A percentile compares a stretch with the other conserved stretches of the same genome.
Evolutionary conservation across 2,113 vertebrate genomes (phyloP).

Genomic region (Willisornis vidua): DNA sequence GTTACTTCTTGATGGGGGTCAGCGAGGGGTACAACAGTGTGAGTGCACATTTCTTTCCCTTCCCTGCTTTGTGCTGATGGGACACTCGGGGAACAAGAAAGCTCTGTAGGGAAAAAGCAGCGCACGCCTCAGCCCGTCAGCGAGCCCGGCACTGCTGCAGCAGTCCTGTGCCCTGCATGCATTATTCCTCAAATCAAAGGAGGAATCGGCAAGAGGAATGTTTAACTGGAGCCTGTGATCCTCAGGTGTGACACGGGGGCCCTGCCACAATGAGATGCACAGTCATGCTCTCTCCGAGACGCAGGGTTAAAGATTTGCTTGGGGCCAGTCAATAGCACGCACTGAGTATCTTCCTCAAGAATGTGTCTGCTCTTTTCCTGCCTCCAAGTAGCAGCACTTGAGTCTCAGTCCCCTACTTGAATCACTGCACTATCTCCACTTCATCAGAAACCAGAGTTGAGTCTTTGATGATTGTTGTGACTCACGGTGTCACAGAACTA

Average conservation of each 20-base stretch:
- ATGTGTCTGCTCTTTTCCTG: slow-evolving; percentile 69
- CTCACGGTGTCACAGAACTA: slow-evolving; percentile 73
- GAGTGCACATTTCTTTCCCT: not conserved
- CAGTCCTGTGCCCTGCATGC: slow-evolving; percentile 17
- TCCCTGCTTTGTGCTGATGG: rapidly evolving
- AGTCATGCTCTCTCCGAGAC: slow-evolving; percentile 70
- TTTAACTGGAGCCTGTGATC: slow-evolving; percentile 51
- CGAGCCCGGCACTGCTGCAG: not conserved
- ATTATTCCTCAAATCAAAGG: slow-evolving; percentile 24
- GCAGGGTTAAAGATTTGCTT: slow-evolving; percentile 77
- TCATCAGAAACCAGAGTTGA: slow-evolving; percentile 74
- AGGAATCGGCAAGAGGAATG: slow-evolving; percentile 1
- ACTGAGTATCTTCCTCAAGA: slow-evolving; percentile 72
- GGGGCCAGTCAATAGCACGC: slow-evolving; percentile 72
- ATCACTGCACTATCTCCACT: slow-evolving; percentile 75
- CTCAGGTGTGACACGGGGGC: slow-evolving; percentile 65
- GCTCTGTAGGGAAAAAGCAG: not conserved
- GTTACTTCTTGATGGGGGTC: not conserved
- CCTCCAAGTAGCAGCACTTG: slow-evolving; percentile 69
- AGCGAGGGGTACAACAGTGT: not conserved
- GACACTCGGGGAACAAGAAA: not conserved
- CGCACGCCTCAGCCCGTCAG: not conserved
- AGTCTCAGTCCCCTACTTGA: slow-evolving; percentile 73
- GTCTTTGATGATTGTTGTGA: slow-evolving; percentile 77
- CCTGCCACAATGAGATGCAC: slow-evolving; percentile 71